Evolutionary conservation across 1,140 invertebrate species (phyloP).

Genomic region (Drosophila erecta): DNA sequence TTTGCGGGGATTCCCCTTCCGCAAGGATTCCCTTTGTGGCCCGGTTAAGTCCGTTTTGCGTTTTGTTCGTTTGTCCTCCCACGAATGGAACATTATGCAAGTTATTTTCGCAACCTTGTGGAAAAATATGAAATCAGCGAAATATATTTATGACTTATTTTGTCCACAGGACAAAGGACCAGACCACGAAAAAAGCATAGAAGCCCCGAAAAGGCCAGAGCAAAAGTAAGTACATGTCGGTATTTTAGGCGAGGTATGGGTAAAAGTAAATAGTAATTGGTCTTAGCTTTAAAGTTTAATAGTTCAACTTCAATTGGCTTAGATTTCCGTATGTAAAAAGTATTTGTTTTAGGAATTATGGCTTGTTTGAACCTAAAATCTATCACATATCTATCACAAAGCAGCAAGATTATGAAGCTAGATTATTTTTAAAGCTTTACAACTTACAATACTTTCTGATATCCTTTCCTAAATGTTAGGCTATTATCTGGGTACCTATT

Average conservation of each 20-base stretch:
- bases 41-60: constrained; percentile 41
- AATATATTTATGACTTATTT: constrained; percentile 78
- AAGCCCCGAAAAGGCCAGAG: constrained; percentile 4
- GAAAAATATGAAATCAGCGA: constrained; percentile 57
- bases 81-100: constrained; percentile 38
- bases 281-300: neutral
- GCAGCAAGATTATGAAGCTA: neutral
- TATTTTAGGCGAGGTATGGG: constrained; percentile 2
- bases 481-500: neutral
- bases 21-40: constrained; percentile 30
- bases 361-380: too few species aligned
- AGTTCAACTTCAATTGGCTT: neutral
- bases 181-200: constrained; percentile 1
- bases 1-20: constrained; percentile 1
- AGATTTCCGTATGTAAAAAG: neutral
- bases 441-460: neutral
- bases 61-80: constrained; percentile 14
- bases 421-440: neutral
- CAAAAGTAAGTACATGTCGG: constrained; percentile 20
- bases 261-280: neutral
- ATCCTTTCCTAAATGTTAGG: neutral
- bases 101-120: constrained; percentile 62
- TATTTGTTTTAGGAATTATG: too few species aligned
- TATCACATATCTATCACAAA: too few species aligned
- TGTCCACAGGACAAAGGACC: constrained; percentile 38